Percentiles rank a stretch among this genome's conserved stretches.
Evolutionary conservation across 2,113 vertebrate genomes (phyloP).

Genomic region (Cryptomyrus ogoouensis): DNA sequence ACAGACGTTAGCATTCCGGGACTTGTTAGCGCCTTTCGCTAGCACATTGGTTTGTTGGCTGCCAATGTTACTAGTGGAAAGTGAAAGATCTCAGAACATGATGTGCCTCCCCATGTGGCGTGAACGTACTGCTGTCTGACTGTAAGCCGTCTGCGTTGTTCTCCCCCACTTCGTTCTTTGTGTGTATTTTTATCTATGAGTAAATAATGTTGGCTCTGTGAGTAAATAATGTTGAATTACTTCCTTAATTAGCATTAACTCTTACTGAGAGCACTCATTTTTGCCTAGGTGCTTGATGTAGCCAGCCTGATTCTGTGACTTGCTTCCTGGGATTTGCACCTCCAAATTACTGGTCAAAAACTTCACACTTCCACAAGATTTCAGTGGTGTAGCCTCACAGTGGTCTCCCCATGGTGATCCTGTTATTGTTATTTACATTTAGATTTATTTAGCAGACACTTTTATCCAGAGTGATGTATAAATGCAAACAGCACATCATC

Average conservation of each 20-base stretch:
- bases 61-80: not conserved
- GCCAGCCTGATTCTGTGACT: not conserved
- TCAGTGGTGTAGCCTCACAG: not conserved
- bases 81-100: conserved; percentile 11
- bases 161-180: not conserved
- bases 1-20: not conserved
- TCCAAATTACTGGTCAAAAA: not conserved
- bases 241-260: not conserved
- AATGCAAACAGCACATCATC: not conserved
- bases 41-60: not conserved
- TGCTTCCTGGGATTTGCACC: not conserved
- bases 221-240: not conserved
- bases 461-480: not conserved
- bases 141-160: not conserved
- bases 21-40: not conserved
- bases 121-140: not conserved
- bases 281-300: not conserved
- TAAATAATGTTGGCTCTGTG: not conserved
- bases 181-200: not conserved
- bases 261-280: not conserved
- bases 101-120: not conserved
- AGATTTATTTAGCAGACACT: not conserved
- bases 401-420: not conserved
- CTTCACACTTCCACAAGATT: not conserved
- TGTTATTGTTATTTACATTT: not conserved